phyloP scores from a whole-genome alignment of 2,113 vertebrate species.

The Oceanites oceanicus region DNA sequence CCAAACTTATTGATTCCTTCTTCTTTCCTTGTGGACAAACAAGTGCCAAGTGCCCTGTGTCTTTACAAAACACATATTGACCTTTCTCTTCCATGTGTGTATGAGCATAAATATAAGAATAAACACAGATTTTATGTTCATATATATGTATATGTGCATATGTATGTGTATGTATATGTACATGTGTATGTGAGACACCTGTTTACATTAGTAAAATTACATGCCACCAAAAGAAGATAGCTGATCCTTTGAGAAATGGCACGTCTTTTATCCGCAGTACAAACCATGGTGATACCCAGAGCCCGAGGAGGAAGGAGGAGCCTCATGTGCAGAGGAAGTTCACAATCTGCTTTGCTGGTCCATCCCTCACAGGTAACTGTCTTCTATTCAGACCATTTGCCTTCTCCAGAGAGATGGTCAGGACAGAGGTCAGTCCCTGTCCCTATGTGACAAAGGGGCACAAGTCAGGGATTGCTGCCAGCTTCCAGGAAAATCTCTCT shows the following conservation, averaged over 20 bases:
- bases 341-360: neutral
- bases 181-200: neutral
- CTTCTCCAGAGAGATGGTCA: neutral
- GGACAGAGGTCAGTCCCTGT: neutral
- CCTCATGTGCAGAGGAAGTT: neutral
- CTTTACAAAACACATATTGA: neutral
- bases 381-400: neutral
- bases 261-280: neutral
- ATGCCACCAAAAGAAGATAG: neutral
- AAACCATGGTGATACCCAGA: fast-evolving
- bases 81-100: neutral
- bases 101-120: neutral
- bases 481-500: neutral
- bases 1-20: neutral
- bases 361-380: neutral
- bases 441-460: neutral
- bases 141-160: too few species aligned
- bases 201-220: neutral
- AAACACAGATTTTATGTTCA: neutral
- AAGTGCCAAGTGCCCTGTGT: neutral
- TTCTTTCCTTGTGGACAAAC: neutral
- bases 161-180: neutral
- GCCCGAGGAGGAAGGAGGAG: neutral
- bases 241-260: neutral
- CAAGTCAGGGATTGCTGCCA: neutral